Percentiles rank a stretch among this genome's conserved stretches.
These are phyloP conservation scores for Diaphora mendica DNA, from an alignment of 2,888 invertebrate species.

Conservation along the genomic window DNA sequence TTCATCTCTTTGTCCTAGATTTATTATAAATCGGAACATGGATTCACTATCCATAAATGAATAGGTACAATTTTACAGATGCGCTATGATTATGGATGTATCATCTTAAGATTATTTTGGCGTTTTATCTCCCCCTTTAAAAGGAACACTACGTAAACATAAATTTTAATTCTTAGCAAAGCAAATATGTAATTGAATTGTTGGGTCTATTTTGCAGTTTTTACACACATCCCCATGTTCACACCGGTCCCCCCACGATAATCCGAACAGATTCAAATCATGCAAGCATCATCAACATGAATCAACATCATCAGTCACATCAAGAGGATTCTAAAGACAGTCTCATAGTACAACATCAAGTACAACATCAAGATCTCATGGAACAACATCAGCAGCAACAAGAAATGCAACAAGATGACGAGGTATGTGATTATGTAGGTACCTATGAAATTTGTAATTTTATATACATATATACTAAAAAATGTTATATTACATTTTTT, in stretches of 20 bases:
- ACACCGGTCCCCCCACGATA: slow-evolving; percentile 80
- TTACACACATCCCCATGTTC: slow-evolving; percentile 81
- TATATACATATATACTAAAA: not conserved
- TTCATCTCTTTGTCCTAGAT: not conserved
- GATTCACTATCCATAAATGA: not conserved
- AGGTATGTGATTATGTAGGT: slow-evolving; percentile 57
- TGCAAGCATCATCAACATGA: slow-evolving; percentile 77
- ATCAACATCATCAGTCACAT: slow-evolving; percentile 73
- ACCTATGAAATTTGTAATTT: not conserved
- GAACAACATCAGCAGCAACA: slow-evolving; percentile 82
- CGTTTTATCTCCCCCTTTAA: not conserved
- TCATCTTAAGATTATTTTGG: not conserved
- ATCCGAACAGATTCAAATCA: slow-evolving; percentile 80
- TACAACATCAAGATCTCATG: slow-evolving; percentile 81
- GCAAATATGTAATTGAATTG: not conserved
- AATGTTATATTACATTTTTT: no score
- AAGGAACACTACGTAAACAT: not conserved
- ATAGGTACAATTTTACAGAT: not conserved
- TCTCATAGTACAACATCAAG: slow-evolving; percentile 81
- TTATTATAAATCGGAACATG: not conserved
- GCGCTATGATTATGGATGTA: not conserved
- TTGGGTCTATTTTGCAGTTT: slow-evolving; percentile 69
- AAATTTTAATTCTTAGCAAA: not conserved
- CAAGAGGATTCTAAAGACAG: slow-evolving; percentile 84
- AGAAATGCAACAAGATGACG: slow-evolving; percentile 82